A percentile compares a stretch with the other conserved stretches of the same genome.
phyloP scores from a whole-genome alignment of 1,140 invertebrate genomes.

The Pseudomyrmex flavicornis region DNA sequence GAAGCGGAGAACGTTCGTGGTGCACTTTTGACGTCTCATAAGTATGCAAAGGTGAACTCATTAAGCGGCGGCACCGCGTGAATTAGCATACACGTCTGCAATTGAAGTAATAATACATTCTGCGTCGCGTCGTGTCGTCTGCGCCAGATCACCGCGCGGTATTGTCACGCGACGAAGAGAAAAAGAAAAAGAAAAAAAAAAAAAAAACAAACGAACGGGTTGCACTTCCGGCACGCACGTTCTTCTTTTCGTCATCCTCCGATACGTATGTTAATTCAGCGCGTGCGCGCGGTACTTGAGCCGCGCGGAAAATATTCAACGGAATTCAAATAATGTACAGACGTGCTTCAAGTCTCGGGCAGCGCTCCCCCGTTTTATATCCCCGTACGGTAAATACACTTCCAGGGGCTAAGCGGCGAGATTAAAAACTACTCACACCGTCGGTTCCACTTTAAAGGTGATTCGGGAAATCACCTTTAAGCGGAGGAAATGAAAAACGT shows the following conservation, averaged over 20 bases:
- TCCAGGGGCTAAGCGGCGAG: conserved; percentile 17
- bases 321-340: conserved; percentile 42
- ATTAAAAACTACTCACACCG: conserved; percentile 54
- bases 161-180: conserved; percentile 1
- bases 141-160: background rate
- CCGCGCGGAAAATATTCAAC: conserved; percentile 21
- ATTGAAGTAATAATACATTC: conserved; percentile 17
- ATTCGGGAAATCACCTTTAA: conserved; percentile 67
- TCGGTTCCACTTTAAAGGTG: conserved; percentile 63
- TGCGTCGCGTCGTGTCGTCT: background rate
- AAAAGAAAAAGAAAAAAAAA: no score
- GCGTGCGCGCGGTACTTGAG: background rate
- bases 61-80: background rate
- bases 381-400: conserved; percentile 36
- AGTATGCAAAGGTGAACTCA: conserved; percentile 11
- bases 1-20: background rate
- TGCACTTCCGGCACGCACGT: conserved; percentile 1
- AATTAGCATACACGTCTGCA: conserved; percentile 17
- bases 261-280: conserved; percentile 25
- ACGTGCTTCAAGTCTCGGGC: background rate
- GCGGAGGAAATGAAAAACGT: conserved; percentile 68
- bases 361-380: conserved; percentile 32
- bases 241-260: conserved; percentile 5
- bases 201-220: background rate
- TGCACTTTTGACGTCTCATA: background rate